phyloP scores from a whole-genome alignment of 2,888 invertebrate species.

The Neoitamus cyanurus region DNA sequence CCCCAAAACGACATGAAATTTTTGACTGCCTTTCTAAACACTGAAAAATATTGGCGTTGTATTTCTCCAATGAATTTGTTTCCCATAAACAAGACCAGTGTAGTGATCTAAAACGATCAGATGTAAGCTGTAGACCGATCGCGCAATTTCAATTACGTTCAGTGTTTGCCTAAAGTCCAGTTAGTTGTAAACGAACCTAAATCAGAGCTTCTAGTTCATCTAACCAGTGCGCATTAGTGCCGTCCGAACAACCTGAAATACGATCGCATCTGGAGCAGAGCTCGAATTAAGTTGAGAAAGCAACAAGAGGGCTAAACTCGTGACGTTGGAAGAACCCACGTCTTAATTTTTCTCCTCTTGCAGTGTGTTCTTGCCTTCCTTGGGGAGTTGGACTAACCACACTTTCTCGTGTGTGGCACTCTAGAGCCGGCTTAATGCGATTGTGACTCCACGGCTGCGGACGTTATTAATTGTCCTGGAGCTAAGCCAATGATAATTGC shows the following conservation, averaged over 20 bases:
- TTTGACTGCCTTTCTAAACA: too few species aligned
- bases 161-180: not conserved
- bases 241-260: not conserved
- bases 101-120: too few species aligned
- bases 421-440: not conserved
- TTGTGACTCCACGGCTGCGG: not conserved
- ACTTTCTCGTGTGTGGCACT: slow-evolving; percentile 26
- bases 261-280: not conserved
- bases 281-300: not conserved
- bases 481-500: slow-evolving; percentile 27
- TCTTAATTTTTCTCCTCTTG: slow-evolving; percentile 33
- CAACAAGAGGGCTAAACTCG: slow-evolving; percentile 19
- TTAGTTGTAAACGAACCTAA: not conserved
- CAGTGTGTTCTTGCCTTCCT: not conserved
- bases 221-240: not conserved
- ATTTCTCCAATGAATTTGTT: too few species aligned
- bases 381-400: not conserved
- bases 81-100: too few species aligned
- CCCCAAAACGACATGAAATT: too few species aligned
- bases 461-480: slow-evolving; percentile 32
- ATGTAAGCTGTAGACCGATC: too few species aligned
- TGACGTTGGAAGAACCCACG: slow-evolving; percentile 17
- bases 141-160: not conserved
- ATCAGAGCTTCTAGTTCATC: not conserved
- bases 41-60: too few species aligned